phyloP scores from a whole-genome alignment of 2,113 vertebrate species.

The Acrocephalus arundinaceus region DNA sequence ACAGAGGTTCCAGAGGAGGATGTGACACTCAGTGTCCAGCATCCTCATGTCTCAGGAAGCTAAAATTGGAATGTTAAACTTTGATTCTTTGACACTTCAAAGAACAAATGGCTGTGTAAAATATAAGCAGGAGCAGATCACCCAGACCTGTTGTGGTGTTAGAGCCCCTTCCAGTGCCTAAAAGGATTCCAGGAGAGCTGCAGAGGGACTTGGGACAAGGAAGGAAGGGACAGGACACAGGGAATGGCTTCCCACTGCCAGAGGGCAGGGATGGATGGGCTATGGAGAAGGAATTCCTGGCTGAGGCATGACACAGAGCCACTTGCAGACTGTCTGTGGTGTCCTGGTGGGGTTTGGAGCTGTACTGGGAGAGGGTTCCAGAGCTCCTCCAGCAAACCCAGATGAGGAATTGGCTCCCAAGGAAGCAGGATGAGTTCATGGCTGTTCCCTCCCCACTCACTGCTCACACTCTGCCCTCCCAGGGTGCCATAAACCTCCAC shows the following conservation, averaged over 20 bases:
- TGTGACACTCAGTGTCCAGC: not conserved
- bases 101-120: not conserved
- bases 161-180: not conserved
- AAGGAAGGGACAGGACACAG: not conserved
- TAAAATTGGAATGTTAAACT: not conserved
- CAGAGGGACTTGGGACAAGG: not conserved
- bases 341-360: not conserved
- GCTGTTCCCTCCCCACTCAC: rapidly evolving
- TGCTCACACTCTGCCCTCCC: not conserved
- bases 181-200: not conserved
- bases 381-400: not conserved
- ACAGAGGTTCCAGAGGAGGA: not conserved
- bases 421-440: rapidly evolving
- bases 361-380: not conserved
- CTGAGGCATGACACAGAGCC: not conserved
- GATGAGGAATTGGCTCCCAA: rapidly evolving
- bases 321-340: rapidly evolving
- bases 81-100: not conserved
- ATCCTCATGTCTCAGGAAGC: not conserved
- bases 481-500: slow-evolving; percentile 92
- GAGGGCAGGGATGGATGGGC: not conserved
- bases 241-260: not conserved
- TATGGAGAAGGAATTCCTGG: not conserved
- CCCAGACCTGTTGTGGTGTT: not conserved
- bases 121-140: not conserved